These are phyloP conservation scores for Tribolium madens DNA, from an alignment of 1,140 invertebrate genomes.

Conservation along the genomic window DNA sequence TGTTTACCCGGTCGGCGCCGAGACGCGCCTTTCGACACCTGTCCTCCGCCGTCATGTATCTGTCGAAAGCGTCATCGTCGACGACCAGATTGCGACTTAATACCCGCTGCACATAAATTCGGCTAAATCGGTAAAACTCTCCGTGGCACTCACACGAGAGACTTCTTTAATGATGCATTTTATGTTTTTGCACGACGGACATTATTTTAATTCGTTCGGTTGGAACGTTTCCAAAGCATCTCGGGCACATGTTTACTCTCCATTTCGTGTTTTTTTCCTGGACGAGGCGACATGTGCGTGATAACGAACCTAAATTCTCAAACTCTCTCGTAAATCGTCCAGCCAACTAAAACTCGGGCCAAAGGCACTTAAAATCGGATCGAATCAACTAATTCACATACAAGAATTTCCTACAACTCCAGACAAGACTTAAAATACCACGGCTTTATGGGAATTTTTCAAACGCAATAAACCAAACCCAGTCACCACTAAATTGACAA, in stretches of 20 bases:
- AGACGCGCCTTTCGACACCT: slow-evolving; percentile 58
- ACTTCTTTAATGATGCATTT: slow-evolving; percentile 66
- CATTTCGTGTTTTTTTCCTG: slow-evolving; percentile 21
- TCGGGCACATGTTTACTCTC: slow-evolving; percentile 61
- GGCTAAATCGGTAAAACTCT: slow-evolving; percentile 57
- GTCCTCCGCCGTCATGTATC: slow-evolving; percentile 51
- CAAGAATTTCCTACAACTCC: slow-evolving; percentile 14
- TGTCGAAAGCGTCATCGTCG: slow-evolving; percentile 49
- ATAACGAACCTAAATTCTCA: slow-evolving; percentile 32
- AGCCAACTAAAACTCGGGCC: slow-evolving; percentile 7
- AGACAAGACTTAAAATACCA: slow-evolving; percentile 17
- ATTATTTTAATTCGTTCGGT: slow-evolving; percentile 65
- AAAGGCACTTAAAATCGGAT: slow-evolving; percentile 38
- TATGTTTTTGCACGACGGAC: slow-evolving; percentile 66
- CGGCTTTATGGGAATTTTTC: slow-evolving; percentile 2
- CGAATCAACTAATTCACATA: slow-evolving; percentile 19
- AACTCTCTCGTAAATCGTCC: slow-evolving; percentile 21
- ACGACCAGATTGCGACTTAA: slow-evolving; percentile 33
- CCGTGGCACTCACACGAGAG: slow-evolving; percentile 61
- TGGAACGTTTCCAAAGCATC: slow-evolving; percentile 61
- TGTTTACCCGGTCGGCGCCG: slow-evolving; percentile 55
- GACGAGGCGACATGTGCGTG: slow-evolving; percentile 35
- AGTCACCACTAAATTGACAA: no score
- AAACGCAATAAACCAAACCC: neutral
- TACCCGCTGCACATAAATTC: slow-evolving; percentile 50